These are phyloP conservation scores for Phyllostomus discolor DNA, from an alignment of 2,113 vertebrate genomes.

Conservation along the genomic window DNA sequence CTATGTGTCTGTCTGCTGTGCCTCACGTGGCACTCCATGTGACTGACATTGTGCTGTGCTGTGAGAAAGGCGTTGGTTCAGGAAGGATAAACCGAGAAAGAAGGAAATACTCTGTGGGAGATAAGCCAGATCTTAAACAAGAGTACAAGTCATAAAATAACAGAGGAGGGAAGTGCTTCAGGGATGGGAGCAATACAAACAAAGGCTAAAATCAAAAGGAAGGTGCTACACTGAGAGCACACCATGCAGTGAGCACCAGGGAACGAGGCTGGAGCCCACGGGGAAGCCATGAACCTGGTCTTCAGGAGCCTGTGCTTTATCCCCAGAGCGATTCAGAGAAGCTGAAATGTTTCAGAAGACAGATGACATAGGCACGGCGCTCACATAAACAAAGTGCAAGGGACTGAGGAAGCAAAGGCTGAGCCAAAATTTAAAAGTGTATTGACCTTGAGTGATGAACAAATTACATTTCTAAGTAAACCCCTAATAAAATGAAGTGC, in stretches of 20 bases:
- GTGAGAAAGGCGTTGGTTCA: background rate
- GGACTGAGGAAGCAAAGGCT: background rate
- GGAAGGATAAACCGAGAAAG: background rate
- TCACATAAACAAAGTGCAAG: background rate
- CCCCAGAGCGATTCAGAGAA: background rate
- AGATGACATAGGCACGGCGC: accelerated
- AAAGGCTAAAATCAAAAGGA: background rate
- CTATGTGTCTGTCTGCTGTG: background rate
- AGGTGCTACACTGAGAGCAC: background rate
- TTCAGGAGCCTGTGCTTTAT: background rate
- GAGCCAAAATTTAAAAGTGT: background rate
- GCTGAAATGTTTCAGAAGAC: background rate
- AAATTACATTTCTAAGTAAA: background rate
- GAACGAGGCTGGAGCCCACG: background rate
- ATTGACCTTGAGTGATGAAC: background rate
- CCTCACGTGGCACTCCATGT: background rate
- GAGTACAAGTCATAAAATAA: background rate
- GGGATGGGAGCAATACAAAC: background rate
- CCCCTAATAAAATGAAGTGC: background rate
- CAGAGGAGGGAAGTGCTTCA: background rate
- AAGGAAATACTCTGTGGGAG: background rate
- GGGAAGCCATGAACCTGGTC: background rate
- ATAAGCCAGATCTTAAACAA: background rate
- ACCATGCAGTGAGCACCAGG: background rate
- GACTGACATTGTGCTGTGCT: background rate